Base-by-base conservation (phyloP, 2,888 invertebrate species). In the Geophilus truncorum region DNA sequence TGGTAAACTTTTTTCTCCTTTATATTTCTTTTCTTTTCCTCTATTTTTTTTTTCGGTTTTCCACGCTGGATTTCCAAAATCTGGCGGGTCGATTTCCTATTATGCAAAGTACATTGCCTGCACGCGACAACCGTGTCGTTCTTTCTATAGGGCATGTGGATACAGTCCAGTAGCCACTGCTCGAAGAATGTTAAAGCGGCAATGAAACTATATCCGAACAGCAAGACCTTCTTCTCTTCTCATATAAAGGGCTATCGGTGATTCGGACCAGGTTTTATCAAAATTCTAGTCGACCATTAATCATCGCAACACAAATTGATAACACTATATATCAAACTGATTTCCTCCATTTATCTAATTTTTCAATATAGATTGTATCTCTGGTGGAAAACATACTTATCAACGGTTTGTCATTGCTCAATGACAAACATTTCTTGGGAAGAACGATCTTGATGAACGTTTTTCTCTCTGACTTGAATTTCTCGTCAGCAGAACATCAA, bases 51-150 rank as follows among this genome's bases (percentile, higher is more conserved):
- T 21, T 23, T 21, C n/a, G 57, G 57, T n/a, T n/a, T n/a, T n/a
- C n/a, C n/a, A n/a, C n/a, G n/a, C n/a, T 62, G 18, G 57, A 62
- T 62, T 62, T 62, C 57, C 57, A 62, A 62, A 62, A 62, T 62
- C 57, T n/a, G 57, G n/a, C 18, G 57, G 57, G 57, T 62, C 57
- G 57, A 62, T 62, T 62, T 62, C 57, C 57, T 62, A 62, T 62
- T 62, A 62, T 62, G 57, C 57, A 62, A 62, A 62, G 57, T 62
- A 62, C 57, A 62, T 62, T 62, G 57, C 57, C 57, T 62, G 57
- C 57, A 62, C 57, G 57, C 57, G 57, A 62, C 57, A 62, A 62
- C 57, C 57, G 57, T 62, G 57, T 62, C 57, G 57, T 62, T 62
- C 57, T n/a, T 12, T 62, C 57, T 62, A 40, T 40, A 62, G 57